Base-by-base conservation (phyloP, 2,113 vertebrate species). In the Pygoscelis antarcticus region DNA sequence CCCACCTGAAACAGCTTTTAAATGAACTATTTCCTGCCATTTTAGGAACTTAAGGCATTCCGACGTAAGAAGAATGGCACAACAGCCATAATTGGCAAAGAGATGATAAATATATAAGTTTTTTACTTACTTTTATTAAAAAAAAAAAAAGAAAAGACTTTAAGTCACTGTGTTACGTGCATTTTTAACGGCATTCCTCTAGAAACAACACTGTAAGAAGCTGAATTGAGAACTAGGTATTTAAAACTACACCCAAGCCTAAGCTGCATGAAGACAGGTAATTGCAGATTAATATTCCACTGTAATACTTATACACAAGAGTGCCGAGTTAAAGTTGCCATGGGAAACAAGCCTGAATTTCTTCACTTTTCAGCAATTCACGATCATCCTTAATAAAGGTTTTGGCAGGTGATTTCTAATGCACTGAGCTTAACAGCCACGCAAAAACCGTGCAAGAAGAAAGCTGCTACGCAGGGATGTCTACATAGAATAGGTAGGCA, bases 281-380 rank as follows among this genome's bases (percentile, higher is more conserved):
- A 96, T 88, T 91, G 71, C 71, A 93, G 75, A 97, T 96, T 96
- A 96, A 96, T 92, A 97, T 86, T 94, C 91, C 75, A 87, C 55
- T 61, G 42, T 80, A 80, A 94, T 77, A 95, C 46, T 91, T 90
- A 42, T 2, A 47, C 87, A 84, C 30, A 52, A 58, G 51, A 75
- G 83, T 42, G 58, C 11, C 7, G 60, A 78, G 75, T 87, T 96
- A 91, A 96, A 96, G 95, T 97, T 94, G 91, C 94, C 93, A 96
- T 80, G 89, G 95, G 94, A 95, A 94, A 97, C 94, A 96, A 91
- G 89, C 16, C 62, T 68, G 70, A 96, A 95, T 89, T 91, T 80
- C 91, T 93, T 90, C 70, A 88, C 86, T 97, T 97, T 96, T 90
- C 87, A 95, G 78, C 84, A 95, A 86, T 60, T 83, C 87, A 86